Conservation (phyloP, 2,113 vertebrate genomes). For the Onychorhynchus coronatus region DNA sequence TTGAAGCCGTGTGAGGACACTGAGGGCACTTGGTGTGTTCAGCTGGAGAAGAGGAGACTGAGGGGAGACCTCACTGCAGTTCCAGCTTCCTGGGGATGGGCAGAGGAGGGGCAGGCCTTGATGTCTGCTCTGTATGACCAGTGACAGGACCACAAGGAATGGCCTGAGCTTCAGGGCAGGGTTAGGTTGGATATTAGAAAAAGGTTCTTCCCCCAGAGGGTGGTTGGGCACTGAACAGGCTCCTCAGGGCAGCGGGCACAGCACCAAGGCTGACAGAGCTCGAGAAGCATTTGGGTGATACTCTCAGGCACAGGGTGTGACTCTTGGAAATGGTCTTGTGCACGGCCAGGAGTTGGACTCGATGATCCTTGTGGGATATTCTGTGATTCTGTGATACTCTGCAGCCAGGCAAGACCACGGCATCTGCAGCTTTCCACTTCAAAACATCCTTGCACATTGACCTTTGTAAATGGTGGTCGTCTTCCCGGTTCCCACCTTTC, state of each 20-base stretch:
- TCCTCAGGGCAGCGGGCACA: not conserved
- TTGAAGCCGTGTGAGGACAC: not conserved
- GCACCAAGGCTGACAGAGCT: not conserved
- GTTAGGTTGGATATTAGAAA: not conserved
- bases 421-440: not conserved
- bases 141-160: not conserved
- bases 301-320: not conserved
- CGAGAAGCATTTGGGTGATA: not conserved
- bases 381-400: not conserved
- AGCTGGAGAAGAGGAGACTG: not conserved
- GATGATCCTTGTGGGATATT: not conserved
- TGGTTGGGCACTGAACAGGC: not conserved
- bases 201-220: not conserved
- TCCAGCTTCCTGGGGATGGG: not conserved
- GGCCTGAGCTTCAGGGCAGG: not conserved
- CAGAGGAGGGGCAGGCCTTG: not conserved
- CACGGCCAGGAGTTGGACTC: not conserved
- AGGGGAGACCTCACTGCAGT: not conserved
- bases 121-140: not conserved
- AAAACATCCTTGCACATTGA: not conserved
- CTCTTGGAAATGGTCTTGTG: not conserved
- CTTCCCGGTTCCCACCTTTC: not conserved
- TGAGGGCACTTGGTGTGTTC: not conserved
- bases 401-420: accelerated
- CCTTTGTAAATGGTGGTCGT: accelerated